Evolutionary conservation across 1,140 invertebrate genomes (phyloP).

Genomic region (Mycetomoellerius zeteki): DNA sequence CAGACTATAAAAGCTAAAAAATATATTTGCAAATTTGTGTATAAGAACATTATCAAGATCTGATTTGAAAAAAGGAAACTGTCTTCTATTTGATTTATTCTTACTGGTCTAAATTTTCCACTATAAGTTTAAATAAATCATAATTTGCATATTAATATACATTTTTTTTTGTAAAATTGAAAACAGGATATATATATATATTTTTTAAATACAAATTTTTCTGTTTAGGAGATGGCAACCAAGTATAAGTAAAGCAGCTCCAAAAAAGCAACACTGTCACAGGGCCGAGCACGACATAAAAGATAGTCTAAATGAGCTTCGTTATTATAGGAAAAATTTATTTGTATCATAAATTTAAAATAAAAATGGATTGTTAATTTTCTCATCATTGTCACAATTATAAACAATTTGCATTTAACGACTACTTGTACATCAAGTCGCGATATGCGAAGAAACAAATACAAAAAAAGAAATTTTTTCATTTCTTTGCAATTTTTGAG

Average conservation of each 20-base stretch:
- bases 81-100: too few species aligned
- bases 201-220: conserved; percentile 40
- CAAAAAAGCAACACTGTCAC: conserved; percentile 90
- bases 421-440: not conserved
- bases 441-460: not conserved
- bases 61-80: too few species aligned
- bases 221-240: conserved; percentile 91
- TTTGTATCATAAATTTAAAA: conserved; percentile 74
- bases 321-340: conserved; percentile 90
- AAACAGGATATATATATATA: not conserved
- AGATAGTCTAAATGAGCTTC: conserved; percentile 95
- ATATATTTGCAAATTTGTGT: too few species aligned
- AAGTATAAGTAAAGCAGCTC: conserved; percentile 87
- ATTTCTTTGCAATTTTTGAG: not conserved
- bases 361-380: not conserved
- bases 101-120: too few species aligned
- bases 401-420: not conserved
- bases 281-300: conserved; percentile 94
- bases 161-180: not conserved
- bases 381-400: not conserved
- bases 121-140: conserved; percentile 63
- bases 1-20: too few species aligned
- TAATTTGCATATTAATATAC: not conserved
- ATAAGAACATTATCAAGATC: too few species aligned
- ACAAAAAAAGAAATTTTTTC: not conserved